Percentiles rank a stretch among this genome's conserved stretches.
Evolutionary conservation across 2,888 invertebrate species (phyloP).

Genomic region (Atherix ibis): DNA sequence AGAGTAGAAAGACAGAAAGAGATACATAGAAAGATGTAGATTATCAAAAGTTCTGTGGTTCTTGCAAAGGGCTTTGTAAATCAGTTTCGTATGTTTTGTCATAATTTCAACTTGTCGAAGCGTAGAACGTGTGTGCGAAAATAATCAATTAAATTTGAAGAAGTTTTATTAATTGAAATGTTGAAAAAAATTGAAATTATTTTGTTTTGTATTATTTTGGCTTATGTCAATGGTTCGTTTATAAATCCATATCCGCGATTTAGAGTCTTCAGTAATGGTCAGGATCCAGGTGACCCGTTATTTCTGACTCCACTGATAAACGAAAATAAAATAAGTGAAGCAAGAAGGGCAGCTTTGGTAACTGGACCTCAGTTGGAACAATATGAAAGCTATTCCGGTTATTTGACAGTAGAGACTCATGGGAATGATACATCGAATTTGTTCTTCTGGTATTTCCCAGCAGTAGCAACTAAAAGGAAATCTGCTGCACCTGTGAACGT

Average conservation of each 20-base stretch:
- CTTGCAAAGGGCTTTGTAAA: no score
- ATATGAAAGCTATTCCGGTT: conserved; percentile 60
- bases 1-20: no score
- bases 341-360: conserved; percentile 25
- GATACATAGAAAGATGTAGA: no score
- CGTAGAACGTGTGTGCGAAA: no score
- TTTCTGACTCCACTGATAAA: conserved; percentile 33
- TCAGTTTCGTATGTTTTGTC: no score
- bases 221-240: conserved; percentile 17
- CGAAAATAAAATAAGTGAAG: conserved; percentile 28
- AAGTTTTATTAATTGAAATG: no score
- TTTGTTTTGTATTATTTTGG: not conserved
- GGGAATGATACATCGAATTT: conserved; percentile 67
- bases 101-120: no score
- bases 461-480: no score
- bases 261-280: conserved; percentile 19
- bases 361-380: conserved; percentile 38
- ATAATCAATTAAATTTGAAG: no score
- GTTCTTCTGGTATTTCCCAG: conserved; percentile 88
- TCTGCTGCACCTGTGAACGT: conserved; percentile 39
- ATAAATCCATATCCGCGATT: conserved; percentile 31
- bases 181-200: not conserved
- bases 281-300: conserved; percentile 41
- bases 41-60: no score
- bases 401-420: conserved; percentile 63